Base-by-base conservation (phyloP, 2,113 vertebrate species). In the Nothoprocta pentlandii region DNA sequence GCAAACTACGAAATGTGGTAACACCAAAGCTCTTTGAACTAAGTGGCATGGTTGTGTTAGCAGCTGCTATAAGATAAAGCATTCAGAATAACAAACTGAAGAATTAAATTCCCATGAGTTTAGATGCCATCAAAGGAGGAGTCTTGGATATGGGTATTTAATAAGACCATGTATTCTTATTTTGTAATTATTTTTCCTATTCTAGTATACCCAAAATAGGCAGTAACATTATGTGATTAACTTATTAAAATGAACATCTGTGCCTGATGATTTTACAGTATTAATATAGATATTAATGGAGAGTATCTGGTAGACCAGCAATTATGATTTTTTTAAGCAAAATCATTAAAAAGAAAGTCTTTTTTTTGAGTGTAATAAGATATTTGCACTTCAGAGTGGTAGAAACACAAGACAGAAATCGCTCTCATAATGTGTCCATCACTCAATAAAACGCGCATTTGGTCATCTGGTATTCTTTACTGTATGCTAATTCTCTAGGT, bases 381-480 rank as follows among this genome's bases (percentile, higher is more conserved):
- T 94, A 83, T n/a, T 53, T 78, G 20, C 28, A 80, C 32, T 94
- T 90, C 58, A 67, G 69, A 66, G 88, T 39, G 62, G 69, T 4
- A 80, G 70, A 94, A 95, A 93, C 56, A 78, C 47, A 80, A 89
- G 80, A 90, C 34, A 91, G 64, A 78, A 49, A 64, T 67, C 23
- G 46, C 51, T 82, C 85, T 82, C 56, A 23, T 58, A 42, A 85
- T 15, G 28, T 36, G 63, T 80, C 56, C 78, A 79, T 77, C 76
- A 68, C 62, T 81, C 79, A 62, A 3, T 77, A 84, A 85, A 34
- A 53, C 7, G 84, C 30, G 47, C 73, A 84, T 86, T 70, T 67
- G 42, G 67, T 70, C 83, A 95, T 77, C 49, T 92, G 64, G 90
- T 92, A 78, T 54, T 92, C 77, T 44, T 93, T 90, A 83, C 62